Conservation (phyloP, 2,888 invertebrate genomes). For the Mythimna albipuncta region DNA sequence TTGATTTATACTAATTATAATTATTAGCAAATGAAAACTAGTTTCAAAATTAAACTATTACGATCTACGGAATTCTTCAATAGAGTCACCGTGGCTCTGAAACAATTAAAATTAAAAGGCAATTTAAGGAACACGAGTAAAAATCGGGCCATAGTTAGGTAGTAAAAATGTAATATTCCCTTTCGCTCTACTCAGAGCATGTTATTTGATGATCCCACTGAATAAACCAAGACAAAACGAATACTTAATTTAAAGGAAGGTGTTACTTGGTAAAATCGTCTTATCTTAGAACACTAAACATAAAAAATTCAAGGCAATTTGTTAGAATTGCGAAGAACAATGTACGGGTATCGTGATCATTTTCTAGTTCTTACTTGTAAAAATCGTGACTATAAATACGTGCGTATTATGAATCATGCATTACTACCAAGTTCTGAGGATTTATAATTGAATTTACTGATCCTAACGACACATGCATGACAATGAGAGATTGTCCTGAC, state of each 20-base stretch:
- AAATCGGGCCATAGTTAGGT: too few relatives aligned
- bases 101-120: too few relatives aligned
- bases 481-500: constrained; percentile 62
- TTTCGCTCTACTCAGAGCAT: too few relatives aligned
- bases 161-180: too few relatives aligned
- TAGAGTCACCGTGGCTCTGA: too few relatives aligned
- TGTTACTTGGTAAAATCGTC: background rate
- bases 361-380: constrained; percentile 29
- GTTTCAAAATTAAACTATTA: too few relatives aligned
- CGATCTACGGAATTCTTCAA: too few relatives aligned
- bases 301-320: constrained; percentile 18
- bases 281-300: background rate
- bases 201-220: too few relatives aligned
- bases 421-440: constrained; percentile 35
- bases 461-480: constrained; percentile 59
- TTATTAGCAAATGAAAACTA: too few relatives aligned
- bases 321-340: constrained; percentile 23
- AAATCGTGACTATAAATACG: constrained; percentile 43
- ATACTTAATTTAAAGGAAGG: background rate
- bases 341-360: constrained; percentile 31
- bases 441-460: constrained; percentile 65
- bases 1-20: background rate
- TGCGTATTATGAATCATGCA: constrained; percentile 44
- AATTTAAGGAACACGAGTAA: too few relatives aligned
- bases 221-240: too few relatives aligned